These are phyloP conservation scores for Scaptomyza cyrtandrae DNA, from an alignment of 2,888 invertebrate species.

Conservation along the genomic window DNA sequence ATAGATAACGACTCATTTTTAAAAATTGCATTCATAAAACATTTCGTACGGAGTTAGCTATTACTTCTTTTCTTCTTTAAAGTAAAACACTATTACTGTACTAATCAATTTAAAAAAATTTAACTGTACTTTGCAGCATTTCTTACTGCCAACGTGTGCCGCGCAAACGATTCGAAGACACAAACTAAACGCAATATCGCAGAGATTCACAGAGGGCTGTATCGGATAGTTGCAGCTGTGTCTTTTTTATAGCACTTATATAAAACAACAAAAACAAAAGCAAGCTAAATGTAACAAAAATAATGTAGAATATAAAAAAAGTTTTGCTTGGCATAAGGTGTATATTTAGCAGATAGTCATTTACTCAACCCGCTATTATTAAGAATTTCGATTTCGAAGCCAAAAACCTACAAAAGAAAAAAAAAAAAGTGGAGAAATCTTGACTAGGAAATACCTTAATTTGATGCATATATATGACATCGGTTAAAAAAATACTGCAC, in stretches of 20 bases:
- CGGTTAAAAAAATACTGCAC: too few relatives aligned
- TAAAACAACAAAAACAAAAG: slow-evolving; percentile 18
- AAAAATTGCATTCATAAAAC: not conserved
- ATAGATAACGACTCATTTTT: slow-evolving; percentile 10
- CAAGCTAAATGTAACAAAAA: slow-evolving; percentile 17
- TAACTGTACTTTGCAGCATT: slow-evolving; percentile 44
- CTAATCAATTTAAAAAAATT: slow-evolving; percentile 9
- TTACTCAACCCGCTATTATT: slow-evolving; percentile 60
- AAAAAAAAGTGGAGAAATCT: not conserved
- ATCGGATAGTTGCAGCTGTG: slow-evolving; percentile 49
- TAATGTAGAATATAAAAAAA: slow-evolving; percentile 38
- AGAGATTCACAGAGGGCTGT: slow-evolving; percentile 25
- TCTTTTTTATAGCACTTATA: slow-evolving; percentile 68
- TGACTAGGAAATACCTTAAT: not conserved
- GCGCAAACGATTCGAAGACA: slow-evolving; percentile 79
- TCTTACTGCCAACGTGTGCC: slow-evolving; percentile 57
- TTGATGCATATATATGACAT: not conserved
- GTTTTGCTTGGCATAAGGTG: slow-evolving; percentile 38
- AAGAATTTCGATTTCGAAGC: slow-evolving; percentile 62
- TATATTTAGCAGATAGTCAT: slow-evolving; percentile 67
- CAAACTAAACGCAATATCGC: slow-evolving; percentile 72
- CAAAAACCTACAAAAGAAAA: slow-evolving; percentile 11
- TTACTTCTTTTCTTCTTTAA: not conserved
- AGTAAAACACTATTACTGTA: not conserved
- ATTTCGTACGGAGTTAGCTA: slow-evolving; percentile 11